Evolutionary conservation across 2,797 vertebrate species (phyloP).

Genomic region (Apogon hyalosoma): DNA sequence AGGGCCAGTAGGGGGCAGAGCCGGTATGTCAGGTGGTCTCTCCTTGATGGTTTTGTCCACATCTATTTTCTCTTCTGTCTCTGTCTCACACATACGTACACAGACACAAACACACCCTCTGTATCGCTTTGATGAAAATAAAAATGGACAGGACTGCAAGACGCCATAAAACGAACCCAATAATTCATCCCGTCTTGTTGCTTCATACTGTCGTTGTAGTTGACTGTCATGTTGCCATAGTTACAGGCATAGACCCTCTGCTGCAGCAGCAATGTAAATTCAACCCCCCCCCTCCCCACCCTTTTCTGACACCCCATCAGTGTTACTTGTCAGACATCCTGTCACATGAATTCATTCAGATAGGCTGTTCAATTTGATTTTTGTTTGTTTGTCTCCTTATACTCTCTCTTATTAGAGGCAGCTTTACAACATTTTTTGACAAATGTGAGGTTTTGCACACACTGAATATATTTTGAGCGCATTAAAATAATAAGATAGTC

Average conservation of each 20-base stretch:
- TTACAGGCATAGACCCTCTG: constrained; percentile 52
- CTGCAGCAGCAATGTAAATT: constrained; percentile 43
- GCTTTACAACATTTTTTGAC: background rate
- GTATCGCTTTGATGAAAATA: constrained; percentile 21
- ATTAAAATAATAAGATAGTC: too few relatives aligned
- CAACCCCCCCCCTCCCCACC: constrained; percentile 25
- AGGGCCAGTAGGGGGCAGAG: background rate
- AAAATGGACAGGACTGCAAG: constrained; percentile 26
- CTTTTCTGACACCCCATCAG: constrained; percentile 69
- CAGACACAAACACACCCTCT: constrained; percentile 2
- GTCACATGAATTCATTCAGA: constrained; percentile 78
- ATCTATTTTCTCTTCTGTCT: constrained; percentile 15
- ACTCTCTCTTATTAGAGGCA: background rate
- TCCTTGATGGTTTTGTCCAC: constrained; percentile 15
- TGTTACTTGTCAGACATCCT: constrained; percentile 77
- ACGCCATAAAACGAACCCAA: constrained; percentile 24
- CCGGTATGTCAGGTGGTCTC: constrained; percentile 3
- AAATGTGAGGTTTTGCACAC: too few relatives aligned
- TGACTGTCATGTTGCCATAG: constrained; percentile 70
- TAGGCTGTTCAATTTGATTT: constrained; percentile 63
- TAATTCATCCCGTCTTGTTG: constrained; percentile 73
- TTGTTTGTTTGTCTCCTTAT: constrained; percentile 53
- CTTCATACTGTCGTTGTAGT: constrained; percentile 82
- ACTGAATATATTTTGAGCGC: too few relatives aligned
- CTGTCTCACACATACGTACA: constrained; percentile 1